phyloP scores from a whole-genome alignment of 2,888 invertebrate genomes.

The Lymantria monacha region DNA sequence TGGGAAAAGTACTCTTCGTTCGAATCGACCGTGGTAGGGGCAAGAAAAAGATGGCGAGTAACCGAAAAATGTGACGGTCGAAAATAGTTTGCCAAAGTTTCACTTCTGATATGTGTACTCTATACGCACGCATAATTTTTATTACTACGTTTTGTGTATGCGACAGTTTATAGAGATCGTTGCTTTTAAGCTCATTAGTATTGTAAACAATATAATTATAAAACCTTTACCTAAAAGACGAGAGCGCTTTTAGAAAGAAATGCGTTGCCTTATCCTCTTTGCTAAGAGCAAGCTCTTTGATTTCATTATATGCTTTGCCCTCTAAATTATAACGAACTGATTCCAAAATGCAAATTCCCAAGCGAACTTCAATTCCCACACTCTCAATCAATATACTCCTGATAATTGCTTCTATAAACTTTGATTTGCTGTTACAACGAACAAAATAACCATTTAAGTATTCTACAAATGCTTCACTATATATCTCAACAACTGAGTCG shows the following conservation, averaged over 20 bases:
- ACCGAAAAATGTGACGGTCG: no score
- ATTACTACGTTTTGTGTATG: no score
- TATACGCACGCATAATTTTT: no score
- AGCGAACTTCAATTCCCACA: conserved; percentile 14
- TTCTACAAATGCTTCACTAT: conserved; percentile 23
- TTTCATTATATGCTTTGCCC: conserved; percentile 1
- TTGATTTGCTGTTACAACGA: background rate
- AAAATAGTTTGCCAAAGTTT: no score
- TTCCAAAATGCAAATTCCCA: conserved; percentile 12
- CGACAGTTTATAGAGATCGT: no score
- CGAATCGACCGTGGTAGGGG: no score
- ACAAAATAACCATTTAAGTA: conserved; percentile 24
- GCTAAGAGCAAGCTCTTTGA: conserved; percentile 5
- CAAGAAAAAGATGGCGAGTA: no score
- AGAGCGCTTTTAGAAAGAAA: conserved; percentile 6
- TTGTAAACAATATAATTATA: no score
- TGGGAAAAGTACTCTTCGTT: no score
- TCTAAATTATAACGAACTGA: background rate
- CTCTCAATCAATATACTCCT: conserved; percentile 11
- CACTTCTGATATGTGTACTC: no score
- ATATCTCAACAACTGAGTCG: conserved; percentile 44
- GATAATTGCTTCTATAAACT: conserved; percentile 7
- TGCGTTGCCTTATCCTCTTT: background rate
- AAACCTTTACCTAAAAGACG: no score
- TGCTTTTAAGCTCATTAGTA: no score